Conservation (phyloP, 2,113 vertebrate species). For the Dinomys branickii region DNA sequence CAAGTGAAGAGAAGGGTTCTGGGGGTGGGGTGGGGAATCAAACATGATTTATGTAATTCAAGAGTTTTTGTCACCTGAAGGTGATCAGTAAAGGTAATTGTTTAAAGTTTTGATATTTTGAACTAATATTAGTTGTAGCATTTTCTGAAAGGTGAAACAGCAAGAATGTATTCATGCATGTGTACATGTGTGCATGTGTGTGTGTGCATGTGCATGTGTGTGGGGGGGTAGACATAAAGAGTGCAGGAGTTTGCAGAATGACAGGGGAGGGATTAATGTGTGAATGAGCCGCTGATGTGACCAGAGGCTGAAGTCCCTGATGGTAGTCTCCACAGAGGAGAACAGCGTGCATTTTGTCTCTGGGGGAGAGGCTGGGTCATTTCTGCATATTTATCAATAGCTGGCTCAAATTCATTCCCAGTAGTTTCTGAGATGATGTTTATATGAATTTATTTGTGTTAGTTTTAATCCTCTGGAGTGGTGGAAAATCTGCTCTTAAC, state of each 20-base stretch:
- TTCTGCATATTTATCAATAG: not conserved
- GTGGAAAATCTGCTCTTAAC: not conserved
- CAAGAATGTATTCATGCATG: not conserved
- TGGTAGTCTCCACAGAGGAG: not conserved
- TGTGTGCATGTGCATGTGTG: not conserved
- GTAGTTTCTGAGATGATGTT: not conserved
- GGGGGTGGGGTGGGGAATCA: not conserved
- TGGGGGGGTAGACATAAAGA: not conserved
- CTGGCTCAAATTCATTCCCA: not conserved
- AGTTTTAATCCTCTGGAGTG: not conserved
- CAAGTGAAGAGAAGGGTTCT: not conserved
- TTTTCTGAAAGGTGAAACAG: conserved; percentile 7
- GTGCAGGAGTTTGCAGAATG: not conserved
- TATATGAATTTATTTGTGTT: not conserved
- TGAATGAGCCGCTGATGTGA: not conserved
- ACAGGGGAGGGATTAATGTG: not conserved
- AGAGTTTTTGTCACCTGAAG: not conserved
- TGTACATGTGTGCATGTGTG: too few species aligned
- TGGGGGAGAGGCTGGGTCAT: not conserved
- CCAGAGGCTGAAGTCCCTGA: not conserved
- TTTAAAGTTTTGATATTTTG: conserved; percentile 25
- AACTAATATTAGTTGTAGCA: not conserved
- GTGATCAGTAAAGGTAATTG: not conserved
- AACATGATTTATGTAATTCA: not conserved
- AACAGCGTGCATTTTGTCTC: not conserved